phyloP scores from a whole-genome alignment of 2,797 vertebrate genomes.

The Vireo griseus region DNA sequence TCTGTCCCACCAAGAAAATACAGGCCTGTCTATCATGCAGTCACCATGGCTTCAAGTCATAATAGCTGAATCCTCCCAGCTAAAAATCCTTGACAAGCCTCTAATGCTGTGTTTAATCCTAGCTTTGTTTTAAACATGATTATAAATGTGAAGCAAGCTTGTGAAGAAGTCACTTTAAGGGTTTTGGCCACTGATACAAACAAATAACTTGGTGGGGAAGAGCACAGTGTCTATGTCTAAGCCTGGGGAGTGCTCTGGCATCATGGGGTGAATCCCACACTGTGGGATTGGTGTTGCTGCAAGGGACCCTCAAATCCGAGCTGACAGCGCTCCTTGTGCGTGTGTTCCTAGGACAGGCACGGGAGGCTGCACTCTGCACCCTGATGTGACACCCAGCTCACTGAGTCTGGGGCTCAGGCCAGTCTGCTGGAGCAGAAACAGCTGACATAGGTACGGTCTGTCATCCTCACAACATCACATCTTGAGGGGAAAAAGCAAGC shows the following conservation, averaged over 20 bases:
- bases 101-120: background rate
- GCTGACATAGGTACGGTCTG: background rate
- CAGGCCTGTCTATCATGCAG: background rate
- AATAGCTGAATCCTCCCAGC: background rate
- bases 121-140: background rate
- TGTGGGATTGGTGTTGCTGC: background rate
- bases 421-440: background rate
- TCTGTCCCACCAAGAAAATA: background rate
- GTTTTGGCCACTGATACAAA: background rate
- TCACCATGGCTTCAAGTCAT: background rate
- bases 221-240: background rate
- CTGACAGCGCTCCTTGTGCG: background rate
- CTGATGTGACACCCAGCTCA: background rate
- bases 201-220: background rate
- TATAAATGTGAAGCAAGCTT: background rate
- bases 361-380: background rate
- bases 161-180: background rate
- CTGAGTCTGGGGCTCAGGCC: background rate
- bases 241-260: background rate
- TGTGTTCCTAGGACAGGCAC: background rate
- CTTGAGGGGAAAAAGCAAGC: background rate
- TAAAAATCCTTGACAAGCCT: background rate
- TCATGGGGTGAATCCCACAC: background rate
- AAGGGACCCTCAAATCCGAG: background rate
- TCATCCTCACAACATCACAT: background rate